Base-by-base conservation (phyloP, 2,113 vertebrate genomes). In the Probosciger aterrimus region DNA sequence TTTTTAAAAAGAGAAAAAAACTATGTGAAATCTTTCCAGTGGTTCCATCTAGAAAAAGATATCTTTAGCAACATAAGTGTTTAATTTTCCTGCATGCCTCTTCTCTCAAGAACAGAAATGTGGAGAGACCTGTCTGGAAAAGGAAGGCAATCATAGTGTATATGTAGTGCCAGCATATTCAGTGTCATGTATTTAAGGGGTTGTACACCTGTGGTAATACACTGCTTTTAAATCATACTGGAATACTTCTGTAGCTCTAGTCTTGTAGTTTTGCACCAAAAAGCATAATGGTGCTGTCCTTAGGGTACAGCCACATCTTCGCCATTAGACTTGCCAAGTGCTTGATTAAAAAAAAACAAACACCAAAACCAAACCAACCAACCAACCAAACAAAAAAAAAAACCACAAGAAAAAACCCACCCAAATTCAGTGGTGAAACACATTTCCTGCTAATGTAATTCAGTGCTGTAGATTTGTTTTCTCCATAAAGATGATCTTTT, bases 1-100 rank as follows among this genome's bases (percentile, higher is more conserved):
- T 80, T 86, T 92, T 95, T 20, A 59, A 93, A 86, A 93, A 25
- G 57, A 90, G 92, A 78, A 71, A 70, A 33, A 88, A 86, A 49
- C 10, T 41, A 33, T 53, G 46, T 83, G 83, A 92, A 74, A 88
- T 76, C 24, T 86, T 75, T 92, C 22, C 70, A 77, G 53, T 80
- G 71, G 43, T 80, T 90, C 68, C 53, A 92, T 41, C 33, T 78
- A 57, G 73, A 49, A 90, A 62, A 89, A 88, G 6, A 18, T 83
- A 37, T 81, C 46, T 75, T 90, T 75, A 86, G 24, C 10, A 52
- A n/a, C 17, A 47, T 47, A 60, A 77, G 35, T 59, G 33, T 83
- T 87, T 78, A 30, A 14, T 83, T 92, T 89, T 88, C 22, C n/a
- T 91, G 14, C 10, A 17, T 18, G 30, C 31, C 33, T 79, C 47